These are phyloP conservation scores for Phylloscopus trochilus DNA, from an alignment of 2,113 vertebrate genomes.

Conservation along the genomic window DNA sequence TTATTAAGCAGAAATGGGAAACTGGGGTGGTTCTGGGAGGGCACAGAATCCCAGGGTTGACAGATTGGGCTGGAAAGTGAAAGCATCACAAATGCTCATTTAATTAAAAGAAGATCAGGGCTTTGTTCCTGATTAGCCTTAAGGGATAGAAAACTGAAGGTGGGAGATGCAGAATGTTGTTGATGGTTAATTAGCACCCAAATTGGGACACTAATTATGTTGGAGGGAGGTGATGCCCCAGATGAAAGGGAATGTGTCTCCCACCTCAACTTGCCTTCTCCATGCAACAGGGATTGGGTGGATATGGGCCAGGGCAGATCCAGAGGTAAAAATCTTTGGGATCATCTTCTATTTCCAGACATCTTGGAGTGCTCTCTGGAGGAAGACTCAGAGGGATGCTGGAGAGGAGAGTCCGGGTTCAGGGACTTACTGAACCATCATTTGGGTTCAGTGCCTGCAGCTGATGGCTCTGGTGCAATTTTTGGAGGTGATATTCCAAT, in stretches of 20 bases:
- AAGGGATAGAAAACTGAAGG: not conserved
- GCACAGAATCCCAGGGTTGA: too few species aligned
- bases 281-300: too few species aligned
- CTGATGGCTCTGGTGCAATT: not conserved
- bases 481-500: not conserved
- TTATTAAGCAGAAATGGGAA: not conserved
- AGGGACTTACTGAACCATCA: not conserved
- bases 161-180: not conserved
- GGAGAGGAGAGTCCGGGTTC: rapidly evolving
- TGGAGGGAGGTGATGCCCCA: not conserved
- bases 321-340: not conserved
- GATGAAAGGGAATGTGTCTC: not conserved
- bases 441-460: not conserved
- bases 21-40: not conserved
- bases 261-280: not conserved
- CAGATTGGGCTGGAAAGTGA: not conserved
- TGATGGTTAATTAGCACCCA: not conserved
- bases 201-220: not conserved
- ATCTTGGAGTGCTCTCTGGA: not conserved
- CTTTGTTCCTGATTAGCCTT: not conserved
- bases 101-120: not conserved
- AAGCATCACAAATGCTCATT: not conserved
- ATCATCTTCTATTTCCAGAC: not conserved
- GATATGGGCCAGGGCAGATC: not conserved
- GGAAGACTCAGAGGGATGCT: not conserved